Evolutionary conservation across 2,888 invertebrate species (phyloP), one percentile per base, ranked within the genome.

Genomic region (Cataglyphis albicans): DNA sequence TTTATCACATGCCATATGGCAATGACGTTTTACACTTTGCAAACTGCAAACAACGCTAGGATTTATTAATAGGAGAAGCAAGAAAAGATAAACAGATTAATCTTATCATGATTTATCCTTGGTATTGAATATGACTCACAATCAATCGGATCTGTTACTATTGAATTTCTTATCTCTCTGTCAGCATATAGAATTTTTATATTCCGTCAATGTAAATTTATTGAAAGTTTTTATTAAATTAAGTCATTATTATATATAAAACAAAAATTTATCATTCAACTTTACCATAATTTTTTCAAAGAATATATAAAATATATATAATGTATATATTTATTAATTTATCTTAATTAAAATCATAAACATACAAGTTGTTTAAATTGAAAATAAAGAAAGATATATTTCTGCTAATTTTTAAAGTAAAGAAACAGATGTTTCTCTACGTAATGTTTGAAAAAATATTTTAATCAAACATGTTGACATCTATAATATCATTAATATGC

Each of bases 161-260:
- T 41, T 55, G 75, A 85, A 81, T 85, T 70, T 81, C 85, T 81
- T 75, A 81, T 81, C 75, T 70, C 75, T 85, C 74, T 81, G 75
- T 85, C 75, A 70, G 52, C 0, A n/a, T 48, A 81, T 35, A 68
- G 29, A 48, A 48, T 10, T 76, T 52, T 52, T 18, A 44, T 44
- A 15, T 44, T n/a, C 48, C 48, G 6, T 48, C 7, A 7, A 52
- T 52, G n/a, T n/a, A 1, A n/a, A 48, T 52, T 48, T 18, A 18
- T 6, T 48, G 18, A 18, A 18, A 48, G 48, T n/a, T 52, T n/a
- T n/a, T n/a, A 52, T 52, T 52, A 52, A 52, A 52, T 7, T 7
- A n/a, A n/a, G n/a, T 3, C 0, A 52, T n/a, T 7, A 52, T 52
- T 52, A 52, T 21, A 57, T 55, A n/a, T 52, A 52, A 52, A 52